Conservation (phyloP, 2,888 invertebrate genomes). For the Flexamia atlantica region DNA sequence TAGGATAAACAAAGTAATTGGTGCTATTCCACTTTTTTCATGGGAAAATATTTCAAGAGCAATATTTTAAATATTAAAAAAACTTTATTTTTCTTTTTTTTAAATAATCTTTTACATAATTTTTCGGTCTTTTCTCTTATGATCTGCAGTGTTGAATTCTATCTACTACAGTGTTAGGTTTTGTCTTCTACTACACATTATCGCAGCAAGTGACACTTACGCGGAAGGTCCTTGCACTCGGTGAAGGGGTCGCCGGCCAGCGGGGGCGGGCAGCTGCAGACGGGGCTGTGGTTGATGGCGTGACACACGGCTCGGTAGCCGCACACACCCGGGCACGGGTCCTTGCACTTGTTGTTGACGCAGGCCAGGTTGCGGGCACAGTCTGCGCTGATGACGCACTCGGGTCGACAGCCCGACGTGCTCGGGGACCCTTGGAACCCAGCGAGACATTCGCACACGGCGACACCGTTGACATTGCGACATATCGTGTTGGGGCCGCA, state of each 20-base stretch:
- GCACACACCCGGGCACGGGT: slow-evolving; percentile 90
- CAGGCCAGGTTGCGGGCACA: slow-evolving; percentile 87
- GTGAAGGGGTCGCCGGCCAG: slow-evolving; percentile 90
- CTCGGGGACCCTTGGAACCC: slow-evolving; percentile 89
- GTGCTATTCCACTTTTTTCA: too few relatives aligned
- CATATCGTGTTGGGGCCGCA: slow-evolving; percentile 90
- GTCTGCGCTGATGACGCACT: slow-evolving; percentile 90
- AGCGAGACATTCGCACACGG: slow-evolving; percentile 88
- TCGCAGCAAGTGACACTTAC: too few relatives aligned
- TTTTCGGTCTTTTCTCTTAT: too few relatives aligned
- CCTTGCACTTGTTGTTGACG: slow-evolving; percentile 86
- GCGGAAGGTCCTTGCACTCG: slow-evolving; percentile 78
- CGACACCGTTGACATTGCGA: slow-evolving; percentile 76
- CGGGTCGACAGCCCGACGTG: slow-evolving; percentile 86
- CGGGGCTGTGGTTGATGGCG: slow-evolving; percentile 90
- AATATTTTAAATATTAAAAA: too few relatives aligned
- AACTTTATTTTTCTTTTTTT: too few relatives aligned
- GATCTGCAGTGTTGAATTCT: too few relatives aligned
- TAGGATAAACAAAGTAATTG: too few relatives aligned
- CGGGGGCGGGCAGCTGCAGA: slow-evolving; percentile 87
- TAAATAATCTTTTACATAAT: too few relatives aligned
- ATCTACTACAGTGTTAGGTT: too few relatives aligned
- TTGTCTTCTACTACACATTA: too few relatives aligned
- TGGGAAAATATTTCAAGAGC: too few relatives aligned
- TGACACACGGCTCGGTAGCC: slow-evolving; percentile 87